A percentile compares a stretch with the other conserved stretches of the same genome.
Evolutionary conservation across 2,113 vertebrate species (phyloP).

Genomic region (Cololabis saira): DNA sequence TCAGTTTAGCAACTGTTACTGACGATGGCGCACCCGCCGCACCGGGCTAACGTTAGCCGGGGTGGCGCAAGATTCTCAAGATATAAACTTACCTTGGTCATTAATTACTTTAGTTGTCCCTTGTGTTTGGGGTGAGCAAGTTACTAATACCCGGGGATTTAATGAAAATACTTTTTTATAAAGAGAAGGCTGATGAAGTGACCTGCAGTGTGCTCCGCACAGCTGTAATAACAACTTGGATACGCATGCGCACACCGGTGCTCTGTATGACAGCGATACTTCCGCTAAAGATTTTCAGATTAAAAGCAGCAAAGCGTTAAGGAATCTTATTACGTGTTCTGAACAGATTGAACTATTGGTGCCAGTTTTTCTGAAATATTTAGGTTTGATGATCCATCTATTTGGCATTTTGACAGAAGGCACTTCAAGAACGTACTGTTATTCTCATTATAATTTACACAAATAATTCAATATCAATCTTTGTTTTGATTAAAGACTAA

Average conservation of each 20-base stretch:
- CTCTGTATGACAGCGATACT: rapidly evolving
- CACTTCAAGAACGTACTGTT: no score
- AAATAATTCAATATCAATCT: no score
- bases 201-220: neutral
- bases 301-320: conserved; percentile 16
- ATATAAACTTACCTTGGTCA: conserved; percentile 52
- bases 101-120: conserved; percentile 7
- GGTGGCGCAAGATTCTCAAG: neutral
- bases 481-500: no score
- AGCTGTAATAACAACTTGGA: neutral
- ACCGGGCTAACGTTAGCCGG: conserved; percentile 40
- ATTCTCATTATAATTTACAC: no score
- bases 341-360: no score
- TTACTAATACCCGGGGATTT: neutral
- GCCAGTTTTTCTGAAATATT: no score
- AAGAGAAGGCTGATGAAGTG: neutral
- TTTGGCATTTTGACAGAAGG: no score
- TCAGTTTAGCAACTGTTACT: neutral
- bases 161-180: no score
- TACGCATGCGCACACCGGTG: conserved; percentile 26
- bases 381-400: no score
- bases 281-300: conserved; percentile 38
- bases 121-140: neutral
- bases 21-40: neutral
- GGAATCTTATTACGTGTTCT: no score